These are phyloP conservation scores for Hyppa rectilinea DNA, from an alignment of 2,888 invertebrate genomes.

Conservation along the genomic window DNA sequence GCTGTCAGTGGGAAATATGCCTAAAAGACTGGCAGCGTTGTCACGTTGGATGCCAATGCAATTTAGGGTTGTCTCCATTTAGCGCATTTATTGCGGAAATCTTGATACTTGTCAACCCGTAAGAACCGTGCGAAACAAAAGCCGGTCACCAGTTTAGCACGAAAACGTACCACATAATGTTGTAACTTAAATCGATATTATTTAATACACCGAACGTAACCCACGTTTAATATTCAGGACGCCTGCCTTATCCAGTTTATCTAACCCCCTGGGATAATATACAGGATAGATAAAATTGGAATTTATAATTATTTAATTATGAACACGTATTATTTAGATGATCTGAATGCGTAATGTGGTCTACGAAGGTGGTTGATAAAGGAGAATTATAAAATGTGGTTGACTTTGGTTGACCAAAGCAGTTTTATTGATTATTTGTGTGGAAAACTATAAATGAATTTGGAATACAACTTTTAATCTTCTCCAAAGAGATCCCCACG, in stretches of 20 bases:
- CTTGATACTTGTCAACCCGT: not conserved
- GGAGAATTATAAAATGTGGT: not conserved
- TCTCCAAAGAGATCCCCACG: no score
- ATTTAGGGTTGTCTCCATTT: no score
- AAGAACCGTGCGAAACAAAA: not conserved
- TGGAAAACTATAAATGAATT: no score
- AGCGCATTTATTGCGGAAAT: no score
- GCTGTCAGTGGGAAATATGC: no score
- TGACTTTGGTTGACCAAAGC: not conserved
- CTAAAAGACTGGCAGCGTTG: no score
- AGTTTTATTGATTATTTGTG: not conserved
- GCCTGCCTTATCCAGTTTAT: conserved; percentile 1
- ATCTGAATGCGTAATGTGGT: conserved; percentile 37
- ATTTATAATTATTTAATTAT: conserved; percentile 56
- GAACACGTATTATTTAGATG: conserved; percentile 48
- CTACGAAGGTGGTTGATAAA: not conserved
- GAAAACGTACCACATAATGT: conserved; percentile 9
- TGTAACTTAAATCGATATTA: conserved; percentile 37
- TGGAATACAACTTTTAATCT: no score
- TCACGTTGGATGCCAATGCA: no score
- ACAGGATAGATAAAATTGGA: conserved; percentile 53
- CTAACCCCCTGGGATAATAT: conserved; percentile 37
- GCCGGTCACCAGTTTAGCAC: not conserved
- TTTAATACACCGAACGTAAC: conserved; percentile 39
- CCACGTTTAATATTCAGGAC: conserved; percentile 51